Percentiles rank a stretch among this genome's conserved stretches.
Evolutionary conservation across 2,113 vertebrate genomes (phyloP).

Genomic region (Dascyllus trimaculatus): DNA sequence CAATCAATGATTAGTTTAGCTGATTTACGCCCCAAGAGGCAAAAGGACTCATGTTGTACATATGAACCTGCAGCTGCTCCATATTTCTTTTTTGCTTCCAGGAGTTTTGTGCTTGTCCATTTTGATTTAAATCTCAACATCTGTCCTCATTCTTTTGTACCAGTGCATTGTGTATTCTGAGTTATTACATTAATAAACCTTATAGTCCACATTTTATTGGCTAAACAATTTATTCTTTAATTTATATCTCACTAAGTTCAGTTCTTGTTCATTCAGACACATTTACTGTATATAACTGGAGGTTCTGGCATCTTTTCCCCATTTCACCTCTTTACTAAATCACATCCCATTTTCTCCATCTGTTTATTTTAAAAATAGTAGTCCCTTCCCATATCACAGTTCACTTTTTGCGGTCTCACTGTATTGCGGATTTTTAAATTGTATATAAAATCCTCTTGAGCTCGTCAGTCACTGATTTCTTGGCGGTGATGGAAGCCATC

Average conservation of each 20-base stretch:
- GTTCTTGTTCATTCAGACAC: not conserved
- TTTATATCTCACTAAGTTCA: constrained; percentile 2
- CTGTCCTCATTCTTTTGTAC: not conserved
- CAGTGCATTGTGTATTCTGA: not conserved
- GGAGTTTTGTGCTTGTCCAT: constrained; percentile 17
- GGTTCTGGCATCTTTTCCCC: too few species aligned
- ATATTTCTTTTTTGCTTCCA: constrained; percentile 41
- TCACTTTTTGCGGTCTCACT: too few species aligned
- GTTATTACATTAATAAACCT: not conserved
- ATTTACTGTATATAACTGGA: not conserved
- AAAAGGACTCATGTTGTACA: constrained; percentile 32
- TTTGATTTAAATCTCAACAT: constrained; percentile 34
- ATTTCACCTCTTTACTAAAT: too few species aligned
- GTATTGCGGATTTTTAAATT: too few species aligned
- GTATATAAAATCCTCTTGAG: too few species aligned
- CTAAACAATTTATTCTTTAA: not conserved
- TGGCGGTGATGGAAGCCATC: too few species aligned
- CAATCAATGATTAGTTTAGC: constrained; percentile 45
- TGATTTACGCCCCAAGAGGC: constrained; percentile 50
- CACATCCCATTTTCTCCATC: not conserved
- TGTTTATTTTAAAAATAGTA: too few species aligned
- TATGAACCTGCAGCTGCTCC: constrained; percentile 33
- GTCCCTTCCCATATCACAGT: too few species aligned
- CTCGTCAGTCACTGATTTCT: too few species aligned
- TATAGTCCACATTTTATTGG: not conserved